Evolutionary conservation across 2,797 vertebrate genomes (phyloP).

Genomic region (Poecilia velifera): DNA sequence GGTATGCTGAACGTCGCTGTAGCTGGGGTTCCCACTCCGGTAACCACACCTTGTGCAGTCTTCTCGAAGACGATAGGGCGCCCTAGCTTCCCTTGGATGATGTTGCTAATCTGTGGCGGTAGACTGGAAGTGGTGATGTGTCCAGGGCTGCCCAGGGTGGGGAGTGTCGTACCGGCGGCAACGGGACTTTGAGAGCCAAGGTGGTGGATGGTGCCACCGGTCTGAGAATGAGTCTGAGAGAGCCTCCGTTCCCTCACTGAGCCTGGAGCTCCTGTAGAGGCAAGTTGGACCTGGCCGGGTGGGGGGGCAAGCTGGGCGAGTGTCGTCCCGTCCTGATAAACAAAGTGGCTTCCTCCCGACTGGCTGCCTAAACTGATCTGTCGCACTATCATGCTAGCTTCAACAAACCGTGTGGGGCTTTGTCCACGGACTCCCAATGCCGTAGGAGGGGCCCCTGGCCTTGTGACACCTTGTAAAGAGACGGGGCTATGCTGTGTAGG

Average conservation of each 20-base stretch:
- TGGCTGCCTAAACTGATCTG: slow-evolving; percentile 92
- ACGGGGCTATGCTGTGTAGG: slow-evolving; percentile 93
- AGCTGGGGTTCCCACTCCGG: slow-evolving; percentile 82
- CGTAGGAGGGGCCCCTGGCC: slow-evolving; percentile 83
- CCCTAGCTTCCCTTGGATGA: slow-evolving; percentile 93
- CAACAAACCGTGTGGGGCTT: slow-evolving; percentile 93
- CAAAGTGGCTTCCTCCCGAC: slow-evolving; percentile 87
- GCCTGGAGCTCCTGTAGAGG: slow-evolving; percentile 83
- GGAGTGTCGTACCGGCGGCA: slow-evolving; percentile 82
- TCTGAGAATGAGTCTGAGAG: slow-evolving; percentile 94
- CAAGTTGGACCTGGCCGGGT: slow-evolving; percentile 87
- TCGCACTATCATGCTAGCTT: slow-evolving; percentile 90
- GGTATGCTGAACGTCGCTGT: slow-evolving; percentile 86
- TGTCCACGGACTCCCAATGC: slow-evolving; percentile 90
- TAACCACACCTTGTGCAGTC: slow-evolving; percentile 82
- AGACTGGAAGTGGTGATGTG: slow-evolving; percentile 94
- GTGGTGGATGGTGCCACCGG: slow-evolving; percentile 96
- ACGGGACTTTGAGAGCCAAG: slow-evolving; percentile 94
- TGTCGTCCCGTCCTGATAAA: slow-evolving; percentile 91
- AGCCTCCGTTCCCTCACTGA: slow-evolving; percentile 89
- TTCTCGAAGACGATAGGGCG: slow-evolving; percentile 92
- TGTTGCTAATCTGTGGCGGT: slow-evolving; percentile 98
- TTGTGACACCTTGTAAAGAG: slow-evolving; percentile 85
- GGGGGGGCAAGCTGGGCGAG: slow-evolving; percentile 88
- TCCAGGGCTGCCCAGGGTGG: slow-evolving; percentile 87